Percentiles rank a stretch among this genome's conserved stretches.
phyloP scores from a whole-genome alignment of 2,797 vertebrate genomes.

The Uromys caudimaculatus region DNA sequence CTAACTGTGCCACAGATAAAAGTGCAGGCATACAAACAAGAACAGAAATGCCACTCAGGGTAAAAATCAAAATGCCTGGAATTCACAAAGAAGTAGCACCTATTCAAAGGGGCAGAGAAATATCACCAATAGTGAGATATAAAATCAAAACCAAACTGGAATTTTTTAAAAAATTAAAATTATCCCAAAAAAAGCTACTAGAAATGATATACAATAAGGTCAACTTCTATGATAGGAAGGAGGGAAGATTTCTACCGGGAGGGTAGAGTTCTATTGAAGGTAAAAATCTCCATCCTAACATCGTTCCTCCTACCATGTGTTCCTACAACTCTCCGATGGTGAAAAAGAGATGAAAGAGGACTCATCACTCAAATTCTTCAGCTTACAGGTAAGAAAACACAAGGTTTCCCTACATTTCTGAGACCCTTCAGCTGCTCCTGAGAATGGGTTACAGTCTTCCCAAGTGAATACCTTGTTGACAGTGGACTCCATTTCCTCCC shows the following conservation, averaged over 20 bases:
- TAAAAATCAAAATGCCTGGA: background rate
- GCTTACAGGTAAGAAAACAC: accelerated
- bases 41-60: background rate
- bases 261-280: background rate
- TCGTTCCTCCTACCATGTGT: background rate
- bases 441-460: background rate
- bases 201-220: background rate
- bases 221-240: background rate
- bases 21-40: background rate
- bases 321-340: background rate
- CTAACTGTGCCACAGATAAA: background rate
- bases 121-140: background rate
- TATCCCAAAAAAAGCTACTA: background rate
- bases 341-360: background rate
- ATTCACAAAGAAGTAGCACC: background rate
- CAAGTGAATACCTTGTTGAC: background rate
- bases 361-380: background rate
- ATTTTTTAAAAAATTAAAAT: background rate
- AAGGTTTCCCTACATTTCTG: background rate
- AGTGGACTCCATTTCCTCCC: background rate
- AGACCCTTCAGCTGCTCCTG: accelerated
- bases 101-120: background rate
- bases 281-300: background rate
- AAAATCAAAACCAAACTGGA: background rate
- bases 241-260: too few relatives aligned